Conservation (phyloP, 2,888 invertebrate species). For the Malthinus seriepunctatus region DNA sequence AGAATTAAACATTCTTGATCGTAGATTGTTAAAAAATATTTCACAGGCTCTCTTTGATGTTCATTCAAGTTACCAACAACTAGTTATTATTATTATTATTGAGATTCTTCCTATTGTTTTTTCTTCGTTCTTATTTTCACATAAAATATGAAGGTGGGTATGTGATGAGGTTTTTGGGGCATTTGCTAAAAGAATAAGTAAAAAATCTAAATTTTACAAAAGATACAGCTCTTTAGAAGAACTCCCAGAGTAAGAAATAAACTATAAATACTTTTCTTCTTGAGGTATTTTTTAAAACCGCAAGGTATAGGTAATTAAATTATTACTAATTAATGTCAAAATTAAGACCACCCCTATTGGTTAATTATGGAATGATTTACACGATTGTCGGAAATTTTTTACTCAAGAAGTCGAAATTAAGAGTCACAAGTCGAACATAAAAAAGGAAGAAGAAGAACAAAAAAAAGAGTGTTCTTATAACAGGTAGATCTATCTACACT, state of each 20-base stretch:
- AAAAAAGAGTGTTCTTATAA: not conserved
- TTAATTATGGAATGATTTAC: not conserved
- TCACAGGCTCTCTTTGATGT: constrained; percentile 34
- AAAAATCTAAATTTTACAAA: too few species aligned
- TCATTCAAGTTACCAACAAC: constrained; percentile 19
- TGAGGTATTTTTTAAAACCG: too few species aligned
- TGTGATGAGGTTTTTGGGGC: too few species aligned
- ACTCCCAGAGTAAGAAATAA: too few species aligned
- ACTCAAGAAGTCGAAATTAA: too few species aligned
- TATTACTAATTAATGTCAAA: too few species aligned
- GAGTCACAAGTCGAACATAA: not conserved
- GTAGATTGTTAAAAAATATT: constrained; percentile 37
- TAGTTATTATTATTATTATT: not conserved
- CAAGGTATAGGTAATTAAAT: too few species aligned
- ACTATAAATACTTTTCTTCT: too few species aligned
- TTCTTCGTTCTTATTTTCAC: not conserved
- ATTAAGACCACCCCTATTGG: not conserved
- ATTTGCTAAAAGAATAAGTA: too few species aligned
- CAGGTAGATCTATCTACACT: constrained; percentile 34
- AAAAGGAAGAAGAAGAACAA: constrained; percentile 1
- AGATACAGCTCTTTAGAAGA: too few species aligned
- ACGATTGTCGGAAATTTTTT: too few species aligned
- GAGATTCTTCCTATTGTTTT: not conserved
- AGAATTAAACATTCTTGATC: constrained; percentile 39
- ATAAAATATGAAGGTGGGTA: too few species aligned